phyloP scores from a whole-genome alignment of 2,797 vertebrate genomes.

The Melanotaenia trifasciata region DNA sequence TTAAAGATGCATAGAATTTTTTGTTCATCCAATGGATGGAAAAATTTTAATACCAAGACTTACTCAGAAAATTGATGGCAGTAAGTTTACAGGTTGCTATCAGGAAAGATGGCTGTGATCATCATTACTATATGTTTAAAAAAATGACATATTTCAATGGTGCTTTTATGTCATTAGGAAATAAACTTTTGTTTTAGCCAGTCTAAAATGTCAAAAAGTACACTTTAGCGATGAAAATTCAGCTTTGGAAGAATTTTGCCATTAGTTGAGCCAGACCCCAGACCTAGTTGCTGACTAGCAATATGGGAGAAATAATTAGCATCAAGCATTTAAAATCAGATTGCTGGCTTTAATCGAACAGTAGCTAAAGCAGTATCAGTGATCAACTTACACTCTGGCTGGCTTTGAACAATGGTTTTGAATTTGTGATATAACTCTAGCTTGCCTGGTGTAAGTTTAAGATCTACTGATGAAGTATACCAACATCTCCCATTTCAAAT shows the following conservation, averaged over 20 bases:
- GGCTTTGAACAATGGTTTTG: background rate
- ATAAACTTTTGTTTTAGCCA: background rate
- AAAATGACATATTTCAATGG: background rate
- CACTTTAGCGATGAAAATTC: background rate
- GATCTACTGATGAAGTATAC: background rate
- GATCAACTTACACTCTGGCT: background rate
- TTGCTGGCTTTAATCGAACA: background rate
- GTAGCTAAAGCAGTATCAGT: background rate
- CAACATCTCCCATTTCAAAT: background rate
- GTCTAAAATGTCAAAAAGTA: slow-evolving; percentile 3
- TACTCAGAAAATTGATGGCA: background rate
- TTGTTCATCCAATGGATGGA: background rate
- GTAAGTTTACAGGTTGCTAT: background rate
- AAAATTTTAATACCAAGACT: background rate
- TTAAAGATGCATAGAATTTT: background rate
- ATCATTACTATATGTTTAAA: background rate
- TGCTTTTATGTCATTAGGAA: background rate
- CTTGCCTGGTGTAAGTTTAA: background rate
- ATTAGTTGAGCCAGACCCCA: background rate
- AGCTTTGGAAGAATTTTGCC: background rate
- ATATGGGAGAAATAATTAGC: background rate
- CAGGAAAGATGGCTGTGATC: background rate
- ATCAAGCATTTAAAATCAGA: background rate
- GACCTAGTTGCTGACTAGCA: background rate
- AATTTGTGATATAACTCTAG: background rate